Evolutionary conservation across 2,797 vertebrate species (phyloP), one percentile per base, ranked within the genome.

Genomic region (Zalophus californianus): DNA sequence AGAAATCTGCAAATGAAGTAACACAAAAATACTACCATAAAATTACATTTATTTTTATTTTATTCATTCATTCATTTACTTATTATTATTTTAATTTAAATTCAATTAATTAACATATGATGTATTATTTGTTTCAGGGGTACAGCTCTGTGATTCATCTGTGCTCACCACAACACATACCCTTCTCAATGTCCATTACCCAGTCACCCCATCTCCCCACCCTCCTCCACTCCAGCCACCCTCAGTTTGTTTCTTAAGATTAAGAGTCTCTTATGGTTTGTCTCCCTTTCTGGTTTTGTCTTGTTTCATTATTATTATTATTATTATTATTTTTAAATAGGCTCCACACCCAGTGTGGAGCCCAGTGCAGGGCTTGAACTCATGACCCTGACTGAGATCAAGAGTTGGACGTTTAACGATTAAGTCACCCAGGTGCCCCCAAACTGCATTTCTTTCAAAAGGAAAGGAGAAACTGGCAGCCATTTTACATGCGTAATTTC

Each of bases 401-500:
- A 44, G 44, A 44, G 44, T 44, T 56, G 20, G 20, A 56, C 20
- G 18, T 18, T 68, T 68, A 68, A 4, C 35, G 16, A 68, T n/a
- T 68, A 18, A 68, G 64, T 32, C 64, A 68, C 32, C 3, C 32
- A 35, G n/a, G 32, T 3, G 4, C 20, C 32, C 16, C 16, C 3
- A 35, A 35, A 89, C 41, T 35, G 73, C 20, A 89, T 44, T 68
- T 95, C 83, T 94, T 95, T 94, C 52, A 88, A 84, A 85, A 52
- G 56, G n/a, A 87, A 93, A 97, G 70, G 25, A 97, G 44, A 80
- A 94, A 89, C 2, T 48, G 68, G 79, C 23, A 86, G 73, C 27
- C 44, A 91, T 94, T 60, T 96, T 64, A 92, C 41, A 75, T 54
- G 84, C 38, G 6, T 52, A 86, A 86, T 83, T 96, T 91, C 62